Evolutionary conservation across 2,797 vertebrate genomes (phyloP).

Genomic region (Eutrigla gurnardus): DNA sequence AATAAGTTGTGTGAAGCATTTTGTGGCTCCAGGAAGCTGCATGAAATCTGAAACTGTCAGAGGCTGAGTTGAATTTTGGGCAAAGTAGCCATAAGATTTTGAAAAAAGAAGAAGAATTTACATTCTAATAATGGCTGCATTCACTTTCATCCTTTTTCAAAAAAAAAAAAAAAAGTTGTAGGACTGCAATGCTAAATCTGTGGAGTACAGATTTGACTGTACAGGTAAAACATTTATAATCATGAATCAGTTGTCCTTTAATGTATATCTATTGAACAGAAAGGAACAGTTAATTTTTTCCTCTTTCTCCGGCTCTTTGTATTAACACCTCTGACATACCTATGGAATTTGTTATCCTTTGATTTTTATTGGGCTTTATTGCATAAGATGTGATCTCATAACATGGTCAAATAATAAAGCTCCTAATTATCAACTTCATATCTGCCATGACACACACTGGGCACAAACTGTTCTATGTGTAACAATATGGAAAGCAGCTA

Average conservation of each 20-base stretch:
- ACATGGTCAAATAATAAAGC: background rate
- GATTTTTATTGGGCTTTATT: slow-evolving; percentile 18
- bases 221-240: no score
- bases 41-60: background rate
- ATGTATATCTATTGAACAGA: background rate
- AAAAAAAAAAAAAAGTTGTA: no score
- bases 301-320: background rate
- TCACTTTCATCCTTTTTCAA: no score
- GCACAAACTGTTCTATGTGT: slow-evolving; percentile 1
- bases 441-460: background rate
- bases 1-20: background rate
- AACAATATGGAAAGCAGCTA: slow-evolving; percentile 13
- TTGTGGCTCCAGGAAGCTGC: slow-evolving; percentile 8
- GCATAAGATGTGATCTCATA: background rate
- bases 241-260: background rate
- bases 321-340: background rate
- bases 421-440: slow-evolving; percentile 8
- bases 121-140: no score
- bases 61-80: background rate
- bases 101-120: background rate
- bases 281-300: background rate
- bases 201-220: background rate
- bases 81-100: background rate
- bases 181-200: no score
- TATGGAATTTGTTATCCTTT: slow-evolving; percentile 22